A percentile compares a stretch with the other conserved stretches of the same genome.
phyloP scores from a whole-genome alignment of 2,113 vertebrate genomes.

The Austrofundulus limnaeus region DNA sequence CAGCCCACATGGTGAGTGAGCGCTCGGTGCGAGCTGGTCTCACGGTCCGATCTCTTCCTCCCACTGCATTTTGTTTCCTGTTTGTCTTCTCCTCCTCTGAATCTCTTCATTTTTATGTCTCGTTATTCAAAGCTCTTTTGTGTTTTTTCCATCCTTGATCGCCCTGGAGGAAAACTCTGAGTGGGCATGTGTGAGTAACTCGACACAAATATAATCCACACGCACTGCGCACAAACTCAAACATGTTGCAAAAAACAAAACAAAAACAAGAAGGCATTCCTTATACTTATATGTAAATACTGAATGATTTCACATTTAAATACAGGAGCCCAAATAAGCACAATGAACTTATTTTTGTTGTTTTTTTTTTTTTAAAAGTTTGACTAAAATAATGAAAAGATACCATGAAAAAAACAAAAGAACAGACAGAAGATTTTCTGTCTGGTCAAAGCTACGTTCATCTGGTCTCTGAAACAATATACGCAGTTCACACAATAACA shows the following conservation, averaged over 20 bases:
- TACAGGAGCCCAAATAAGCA: conserved; percentile 25
- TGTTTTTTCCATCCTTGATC: conserved; percentile 26
- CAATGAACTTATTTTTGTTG: conserved; percentile 2
- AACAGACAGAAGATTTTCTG: conserved; percentile 34
- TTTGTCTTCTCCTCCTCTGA: conserved; percentile 25
- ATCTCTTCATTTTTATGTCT: conserved; percentile 21
- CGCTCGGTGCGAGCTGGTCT: conserved; percentile 55
- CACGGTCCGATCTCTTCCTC: conserved; percentile 47
- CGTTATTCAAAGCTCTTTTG: conserved; percentile 38
- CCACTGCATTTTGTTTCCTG: conserved; percentile 39
- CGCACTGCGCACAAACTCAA: conserved; percentile 26
- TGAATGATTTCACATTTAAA: not conserved
- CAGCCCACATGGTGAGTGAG: conserved; percentile 49
- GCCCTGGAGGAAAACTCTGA: conserved; percentile 49
- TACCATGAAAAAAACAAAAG: conserved; percentile 31
- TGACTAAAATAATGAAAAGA: conserved; percentile 60
- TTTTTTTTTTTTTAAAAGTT: conserved; percentile 38
- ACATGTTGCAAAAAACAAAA: not conserved
- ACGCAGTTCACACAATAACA: conserved; percentile 11
- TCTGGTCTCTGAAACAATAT: conserved; percentile 31
- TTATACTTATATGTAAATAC: not conserved
- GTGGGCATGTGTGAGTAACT: conserved; percentile 50
- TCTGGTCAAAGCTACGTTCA: conserved; percentile 21
- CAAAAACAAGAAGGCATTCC: not conserved
- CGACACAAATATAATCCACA: conserved; percentile 32